These are phyloP conservation scores for Enteromius trimaculatus DNA, from an alignment of 2,797 vertebrate species.

Conservation along the genomic window DNA sequence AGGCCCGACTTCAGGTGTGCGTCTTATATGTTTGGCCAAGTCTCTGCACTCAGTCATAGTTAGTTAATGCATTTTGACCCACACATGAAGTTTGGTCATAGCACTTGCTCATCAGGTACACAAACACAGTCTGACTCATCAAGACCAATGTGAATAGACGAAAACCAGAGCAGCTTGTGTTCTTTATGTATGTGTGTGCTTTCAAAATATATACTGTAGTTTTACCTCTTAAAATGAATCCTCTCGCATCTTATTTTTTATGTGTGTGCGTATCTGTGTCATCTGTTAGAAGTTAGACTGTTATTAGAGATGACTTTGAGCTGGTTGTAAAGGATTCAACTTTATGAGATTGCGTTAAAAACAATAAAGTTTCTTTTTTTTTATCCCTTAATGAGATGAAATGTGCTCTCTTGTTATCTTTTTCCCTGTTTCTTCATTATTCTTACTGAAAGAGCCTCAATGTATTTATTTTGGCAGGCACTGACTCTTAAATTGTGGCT, in stretches of 20 bases:
- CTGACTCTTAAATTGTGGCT: background rate
- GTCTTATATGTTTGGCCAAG: background rate
- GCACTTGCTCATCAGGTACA: background rate
- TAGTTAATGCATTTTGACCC: background rate
- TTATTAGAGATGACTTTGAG: constrained; percentile 26
- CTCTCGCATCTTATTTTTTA: background rate
- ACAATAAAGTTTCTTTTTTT: background rate
- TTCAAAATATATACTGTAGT: constrained; percentile 11
- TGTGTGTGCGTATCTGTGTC: background rate
- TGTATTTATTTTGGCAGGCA: constrained; percentile 30
- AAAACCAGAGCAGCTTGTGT: constrained; percentile 6
- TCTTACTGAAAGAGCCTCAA: constrained; percentile 35
- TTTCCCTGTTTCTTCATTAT: background rate
- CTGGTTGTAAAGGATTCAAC: background rate
- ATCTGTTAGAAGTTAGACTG: too few species aligned
- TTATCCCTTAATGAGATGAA: constrained; percentile 6
- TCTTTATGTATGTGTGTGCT: background rate
- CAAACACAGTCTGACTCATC: background rate
- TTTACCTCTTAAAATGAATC: background rate
- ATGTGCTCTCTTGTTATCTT: constrained; percentile 19
- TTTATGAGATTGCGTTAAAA: background rate
- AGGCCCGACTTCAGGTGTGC: background rate
- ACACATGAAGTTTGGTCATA: background rate
- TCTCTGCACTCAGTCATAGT: background rate
- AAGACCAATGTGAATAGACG: background rate